A percentile compares a stretch with the other conserved stretches of the same genome.
Conservation (phyloP, 2,797 vertebrate genomes). For the Luscinia luscinia region DNA sequence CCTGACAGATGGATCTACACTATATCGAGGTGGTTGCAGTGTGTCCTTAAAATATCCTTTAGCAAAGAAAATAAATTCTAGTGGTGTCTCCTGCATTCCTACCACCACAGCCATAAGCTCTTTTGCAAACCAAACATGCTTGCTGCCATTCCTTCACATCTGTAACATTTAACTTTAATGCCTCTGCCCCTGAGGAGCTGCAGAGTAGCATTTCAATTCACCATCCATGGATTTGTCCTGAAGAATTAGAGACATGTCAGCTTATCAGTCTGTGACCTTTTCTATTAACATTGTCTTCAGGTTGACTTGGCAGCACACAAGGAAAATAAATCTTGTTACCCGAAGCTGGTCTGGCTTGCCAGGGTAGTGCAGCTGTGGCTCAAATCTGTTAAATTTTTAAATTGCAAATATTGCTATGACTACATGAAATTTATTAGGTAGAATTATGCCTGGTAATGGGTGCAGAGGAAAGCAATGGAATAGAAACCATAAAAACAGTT, state of each 20-base stretch:
- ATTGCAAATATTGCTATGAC: conserved; percentile 16
- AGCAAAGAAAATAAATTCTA: conserved; percentile 63
- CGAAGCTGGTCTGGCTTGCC: conserved; percentile 21
- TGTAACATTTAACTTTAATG: conserved; percentile 77
- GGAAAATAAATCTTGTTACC: conserved; percentile 74
- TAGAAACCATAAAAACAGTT: conserved; percentile 10
- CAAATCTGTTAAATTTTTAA: conserved; percentile 62
- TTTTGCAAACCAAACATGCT: conserved; percentile 63
- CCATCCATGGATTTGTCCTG: conserved; percentile 43
- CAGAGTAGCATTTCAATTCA: conserved; percentile 66
- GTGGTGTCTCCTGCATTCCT: conserved; percentile 1
- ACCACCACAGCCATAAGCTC: conserved; percentile 12
- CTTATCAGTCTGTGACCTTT: conserved; percentile 77
- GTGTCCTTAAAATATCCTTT: conserved; percentile 63
- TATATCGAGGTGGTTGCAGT: neutral
- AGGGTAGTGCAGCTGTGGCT: conserved; percentile 11
- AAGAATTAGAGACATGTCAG: conserved; percentile 71
- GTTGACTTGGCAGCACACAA: conserved; percentile 60
- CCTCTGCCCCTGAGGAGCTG: conserved; percentile 61
- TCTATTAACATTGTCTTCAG: conserved; percentile 76
- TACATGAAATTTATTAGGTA: conserved; percentile 59
- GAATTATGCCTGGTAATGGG: neutral
- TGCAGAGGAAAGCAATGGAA: neutral
- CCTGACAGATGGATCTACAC: neutral
- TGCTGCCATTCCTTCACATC: conserved; percentile 62